Percentiles rank a stretch among this genome's conserved stretches.
Conservation (phyloP, 2,888 invertebrate genomes). For the Ctena decussata region DNA sequence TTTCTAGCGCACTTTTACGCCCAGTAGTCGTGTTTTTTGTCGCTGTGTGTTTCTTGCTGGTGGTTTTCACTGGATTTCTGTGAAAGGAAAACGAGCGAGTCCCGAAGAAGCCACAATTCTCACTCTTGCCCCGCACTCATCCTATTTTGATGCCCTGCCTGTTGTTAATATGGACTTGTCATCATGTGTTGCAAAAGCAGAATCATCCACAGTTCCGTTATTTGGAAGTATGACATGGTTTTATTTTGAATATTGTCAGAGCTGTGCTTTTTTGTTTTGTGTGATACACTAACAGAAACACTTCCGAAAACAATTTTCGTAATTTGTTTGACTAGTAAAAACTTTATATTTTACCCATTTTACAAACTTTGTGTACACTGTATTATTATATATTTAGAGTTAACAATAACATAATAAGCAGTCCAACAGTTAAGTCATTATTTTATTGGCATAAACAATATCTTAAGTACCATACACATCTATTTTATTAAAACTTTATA, state of each 20-base stretch:
- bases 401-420: too few species aligned
- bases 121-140: conserved; percentile 96
- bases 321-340: too few species aligned
- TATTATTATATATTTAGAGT: too few species aligned
- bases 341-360: too few species aligned
- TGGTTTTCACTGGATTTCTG: conserved; percentile 93
- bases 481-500: too few species aligned
- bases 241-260: neutral
- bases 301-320: too few species aligned
- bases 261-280: too few species aligned
- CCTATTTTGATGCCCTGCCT: conserved; percentile 95
- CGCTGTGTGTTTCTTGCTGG: conserved; percentile 91
- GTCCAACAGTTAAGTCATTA: too few species aligned
- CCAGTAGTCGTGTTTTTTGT: conserved; percentile 79
- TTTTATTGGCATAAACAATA: too few species aligned
- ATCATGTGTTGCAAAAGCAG: conserved; percentile 96
- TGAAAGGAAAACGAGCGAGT: conserved; percentile 92
- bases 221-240: conserved; percentile 93
- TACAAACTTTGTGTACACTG: too few species aligned
- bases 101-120: conserved; percentile 94
- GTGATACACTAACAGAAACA: too few species aligned
- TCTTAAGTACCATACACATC: too few species aligned
- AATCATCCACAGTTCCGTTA: conserved; percentile 93
- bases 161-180: conserved; percentile 94
- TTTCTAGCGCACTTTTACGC: conserved; percentile 74